Base-by-base conservation (phyloP, 1,140 invertebrate genomes). In the Teleopsis dalmanni region DNA sequence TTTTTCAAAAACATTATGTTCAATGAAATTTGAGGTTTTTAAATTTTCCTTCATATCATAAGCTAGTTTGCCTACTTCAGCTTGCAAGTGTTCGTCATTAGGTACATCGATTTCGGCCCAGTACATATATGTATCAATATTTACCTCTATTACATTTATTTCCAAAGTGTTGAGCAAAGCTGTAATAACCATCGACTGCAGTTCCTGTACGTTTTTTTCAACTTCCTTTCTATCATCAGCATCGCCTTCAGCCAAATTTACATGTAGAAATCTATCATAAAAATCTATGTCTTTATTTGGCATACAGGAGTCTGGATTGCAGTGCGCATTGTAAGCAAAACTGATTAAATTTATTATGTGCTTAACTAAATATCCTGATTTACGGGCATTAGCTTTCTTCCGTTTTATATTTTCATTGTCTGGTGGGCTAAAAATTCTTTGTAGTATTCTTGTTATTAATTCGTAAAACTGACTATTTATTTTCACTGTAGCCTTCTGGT, bases 21-120 rank as follows among this genome's bases (percentile, higher is more conserved):
- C 21, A 41, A 57, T 41, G 50, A 50, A 8, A 34, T 22, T 3
- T 37, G 60, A 40, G 0, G 23, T 14, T 1, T 13, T 18, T 7
- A 63, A 46, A 9, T 50, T 5, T 4, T 47, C 29, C 4, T 48
- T 8, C 16, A 67, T 31, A 1, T 46, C 44, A 51, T 21, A 69
- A 35, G 35, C 41, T 13, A 48, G 25, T 22, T 45, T 47, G 13
- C 57, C 57, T 25, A 58, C 47, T 8, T 40, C 31, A 5, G 40
- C 34, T 33, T 69, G 65, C 14, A 65, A 40, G 5, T 16, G 57
- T 51, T 9, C 57, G 29, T 4, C 48, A 10, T 14, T 18, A 10
- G 7, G 46, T 19, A 49, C 51, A 54, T 19, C 38, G 9, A 62
- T 9, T 25, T 66, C 65, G 11, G 55, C 43, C 65, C 65, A 69